A percentile compares a stretch with the other conserved stretches of the same genome.
These are phyloP conservation scores for Zaprionus taronus DNA, from an alignment of 1,140 invertebrate genomes.

Conservation along the genomic window DNA sequence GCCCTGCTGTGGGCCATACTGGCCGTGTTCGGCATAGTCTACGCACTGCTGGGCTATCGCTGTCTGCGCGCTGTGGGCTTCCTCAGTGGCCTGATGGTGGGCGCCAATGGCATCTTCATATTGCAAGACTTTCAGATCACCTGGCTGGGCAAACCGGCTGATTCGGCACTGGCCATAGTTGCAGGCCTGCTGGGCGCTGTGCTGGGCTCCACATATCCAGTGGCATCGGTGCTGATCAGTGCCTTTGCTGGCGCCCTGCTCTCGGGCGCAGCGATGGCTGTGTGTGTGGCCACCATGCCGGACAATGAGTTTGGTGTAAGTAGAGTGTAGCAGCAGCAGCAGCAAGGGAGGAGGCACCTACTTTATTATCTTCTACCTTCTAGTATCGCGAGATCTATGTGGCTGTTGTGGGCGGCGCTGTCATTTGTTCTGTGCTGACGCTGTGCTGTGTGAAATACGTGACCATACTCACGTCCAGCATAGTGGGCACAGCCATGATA, in stretches of 20 bases:
- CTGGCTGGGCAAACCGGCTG: conserved; percentile 78
- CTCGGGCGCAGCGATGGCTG: conserved; percentile 79
- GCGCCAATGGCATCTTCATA: conserved; percentile 86
- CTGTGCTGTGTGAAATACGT: conserved; percentile 83
- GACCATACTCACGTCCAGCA: conserved; percentile 81
- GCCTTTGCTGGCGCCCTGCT: conserved; percentile 80
- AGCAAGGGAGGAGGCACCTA: too few relatives aligned
- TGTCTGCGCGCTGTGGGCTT: conserved; percentile 96
- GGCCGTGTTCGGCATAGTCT: conserved; percentile 86
- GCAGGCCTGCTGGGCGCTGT: conserved; percentile 79
- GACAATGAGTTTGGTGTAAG: conserved; percentile 84
- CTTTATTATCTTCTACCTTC: neutral
- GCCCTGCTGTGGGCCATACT: conserved; percentile 81
- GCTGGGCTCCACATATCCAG: conserved; percentile 80
- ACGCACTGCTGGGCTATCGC: conserved; percentile 89
- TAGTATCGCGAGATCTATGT: conserved; percentile 82
- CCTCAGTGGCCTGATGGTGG: conserved; percentile 94
- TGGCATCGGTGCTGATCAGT: conserved; percentile 79
- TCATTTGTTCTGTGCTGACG: conserved; percentile 82
- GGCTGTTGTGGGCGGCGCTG: conserved; percentile 78
- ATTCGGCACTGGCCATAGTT: conserved; percentile 81
- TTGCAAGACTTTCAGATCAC: conserved; percentile 79
- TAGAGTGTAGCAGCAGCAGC: conserved; percentile 13
- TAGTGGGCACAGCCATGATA: conserved; percentile 83
- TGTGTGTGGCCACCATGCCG: conserved; percentile 83